phyloP scores from a whole-genome alignment of 2,113 vertebrate genomes.

The Stegostoma tigrinum region DNA sequence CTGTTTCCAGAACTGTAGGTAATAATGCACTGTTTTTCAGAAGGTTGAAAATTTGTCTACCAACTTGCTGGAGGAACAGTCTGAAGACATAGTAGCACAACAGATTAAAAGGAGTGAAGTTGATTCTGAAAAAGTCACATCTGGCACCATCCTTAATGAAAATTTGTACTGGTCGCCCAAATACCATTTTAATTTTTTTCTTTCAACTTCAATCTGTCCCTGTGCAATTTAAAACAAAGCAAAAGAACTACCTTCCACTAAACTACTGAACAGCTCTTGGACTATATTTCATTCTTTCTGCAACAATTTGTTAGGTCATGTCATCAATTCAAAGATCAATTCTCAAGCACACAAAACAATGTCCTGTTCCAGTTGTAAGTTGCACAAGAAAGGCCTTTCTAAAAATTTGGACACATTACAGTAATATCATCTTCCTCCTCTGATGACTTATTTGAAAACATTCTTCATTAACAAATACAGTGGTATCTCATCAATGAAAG shows the following conservation, averaged over 20 bases:
- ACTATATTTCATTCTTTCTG: background rate
- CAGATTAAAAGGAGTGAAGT: background rate
- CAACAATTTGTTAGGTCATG: background rate
- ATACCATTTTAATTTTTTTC: too few relatives aligned
- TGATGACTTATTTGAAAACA: constrained; percentile 26
- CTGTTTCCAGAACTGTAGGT: background rate
- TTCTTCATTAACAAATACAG: background rate
- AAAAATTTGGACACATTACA: background rate
- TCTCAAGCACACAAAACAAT: background rate
- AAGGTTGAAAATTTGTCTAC: background rate
- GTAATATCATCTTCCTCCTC: background rate
- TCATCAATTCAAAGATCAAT: background rate
- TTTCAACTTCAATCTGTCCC: background rate
- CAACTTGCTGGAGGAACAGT: background rate
- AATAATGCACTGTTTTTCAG: background rate
- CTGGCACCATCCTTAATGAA: background rate
- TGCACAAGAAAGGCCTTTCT: background rate
- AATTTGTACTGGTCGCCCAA: too few relatives aligned
- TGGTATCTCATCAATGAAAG: constrained; percentile 28
- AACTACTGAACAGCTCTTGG: background rate
- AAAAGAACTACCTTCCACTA: background rate
- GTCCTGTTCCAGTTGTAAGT: background rate
- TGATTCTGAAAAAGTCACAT: background rate
- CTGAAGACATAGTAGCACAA: background rate
- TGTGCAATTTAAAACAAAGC: background rate